Conservation (phyloP, 1,140 invertebrate genomes). For the Rhagoletis zephyria region DNA sequence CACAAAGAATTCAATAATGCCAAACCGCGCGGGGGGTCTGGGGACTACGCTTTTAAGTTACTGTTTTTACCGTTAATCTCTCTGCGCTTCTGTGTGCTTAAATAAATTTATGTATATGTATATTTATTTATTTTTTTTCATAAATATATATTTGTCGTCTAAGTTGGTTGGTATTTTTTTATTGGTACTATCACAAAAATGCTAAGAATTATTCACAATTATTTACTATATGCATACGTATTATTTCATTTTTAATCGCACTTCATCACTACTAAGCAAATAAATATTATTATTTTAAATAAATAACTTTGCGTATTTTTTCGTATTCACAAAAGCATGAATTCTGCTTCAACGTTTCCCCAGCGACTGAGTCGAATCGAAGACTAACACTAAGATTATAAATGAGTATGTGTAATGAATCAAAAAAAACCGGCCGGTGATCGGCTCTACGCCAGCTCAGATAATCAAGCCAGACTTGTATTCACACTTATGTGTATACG, state of each 20-base stretch:
- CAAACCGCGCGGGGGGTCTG: background rate
- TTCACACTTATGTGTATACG: background rate
- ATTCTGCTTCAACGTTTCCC: conserved; percentile 19
- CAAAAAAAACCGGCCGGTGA: background rate
- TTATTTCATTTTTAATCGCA: background rate
- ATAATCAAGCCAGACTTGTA: conserved; percentile 45
- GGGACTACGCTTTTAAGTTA: too few species aligned
- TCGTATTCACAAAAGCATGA: background rate
- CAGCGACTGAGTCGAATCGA: background rate
- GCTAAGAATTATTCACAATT: background rate
- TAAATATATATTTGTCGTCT: too few species aligned
- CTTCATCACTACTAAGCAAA: too few species aligned
- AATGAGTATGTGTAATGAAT: background rate
- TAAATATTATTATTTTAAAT: too few species aligned
- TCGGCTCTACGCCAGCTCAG: background rate
- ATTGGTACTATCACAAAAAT: background rate
- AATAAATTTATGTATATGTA: background rate
- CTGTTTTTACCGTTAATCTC: too few species aligned
- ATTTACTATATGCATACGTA: background rate
- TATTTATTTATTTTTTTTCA: background rate
- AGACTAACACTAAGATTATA: background rate
- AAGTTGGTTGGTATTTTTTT: too few species aligned
- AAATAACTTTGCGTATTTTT: background rate
- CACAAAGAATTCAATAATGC: too few species aligned
- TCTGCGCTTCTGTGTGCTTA: background rate